These are phyloP conservation scores for Drosophila santomea DNA, from an alignment of 1,140 invertebrate genomes.

Conservation along the genomic window DNA sequence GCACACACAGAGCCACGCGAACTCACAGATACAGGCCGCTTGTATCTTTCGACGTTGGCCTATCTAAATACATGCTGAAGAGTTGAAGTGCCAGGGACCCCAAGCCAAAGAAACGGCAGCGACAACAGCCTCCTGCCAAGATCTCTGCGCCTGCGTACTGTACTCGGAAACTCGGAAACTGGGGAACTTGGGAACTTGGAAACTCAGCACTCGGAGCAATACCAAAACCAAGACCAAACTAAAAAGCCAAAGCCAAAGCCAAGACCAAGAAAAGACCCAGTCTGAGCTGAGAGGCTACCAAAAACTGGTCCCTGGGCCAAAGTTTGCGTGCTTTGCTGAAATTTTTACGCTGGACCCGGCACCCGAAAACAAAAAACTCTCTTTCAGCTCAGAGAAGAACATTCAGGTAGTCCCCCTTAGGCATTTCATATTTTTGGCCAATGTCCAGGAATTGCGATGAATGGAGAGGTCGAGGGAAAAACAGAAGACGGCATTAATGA, in stretches of 20 bases:
- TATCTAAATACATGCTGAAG: slow-evolving; percentile 71
- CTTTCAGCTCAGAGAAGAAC: slow-evolving; percentile 24
- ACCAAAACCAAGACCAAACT: slow-evolving; percentile 15
- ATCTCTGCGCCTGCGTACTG: slow-evolving; percentile 65
- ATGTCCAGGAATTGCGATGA: slow-evolving; percentile 33
- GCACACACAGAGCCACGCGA: slow-evolving; percentile 10
- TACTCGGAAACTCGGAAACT: slow-evolving; percentile 36
- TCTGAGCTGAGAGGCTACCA: slow-evolving; percentile 27
- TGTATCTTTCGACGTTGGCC: slow-evolving; percentile 76
- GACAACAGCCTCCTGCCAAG: slow-evolving; percentile 63
- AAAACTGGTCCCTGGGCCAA: slow-evolving; percentile 75
- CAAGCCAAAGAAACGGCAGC: slow-evolving; percentile 35
- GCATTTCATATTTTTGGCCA: slow-evolving; percentile 38
- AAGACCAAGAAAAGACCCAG: slow-evolving; percentile 20
- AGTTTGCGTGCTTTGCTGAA: slow-evolving; percentile 79
- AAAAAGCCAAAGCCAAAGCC: slow-evolving; percentile 1
- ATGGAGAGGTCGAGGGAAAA: slow-evolving; percentile 10
- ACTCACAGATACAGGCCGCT: slow-evolving; percentile 53
- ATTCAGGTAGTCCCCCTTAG: slow-evolving; percentile 37
- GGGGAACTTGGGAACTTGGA: slow-evolving; percentile 1
- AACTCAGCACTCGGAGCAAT: slow-evolving; percentile 25
- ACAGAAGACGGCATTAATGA: slow-evolving; percentile 10
- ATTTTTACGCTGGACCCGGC: slow-evolving; percentile 45
- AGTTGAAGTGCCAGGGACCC: slow-evolving; percentile 70
- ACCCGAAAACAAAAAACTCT: slow-evolving; percentile 25